phyloP scores from a whole-genome alignment of 92 coral and sea anemone genomes.

The Actinostola sp. region DNA sequence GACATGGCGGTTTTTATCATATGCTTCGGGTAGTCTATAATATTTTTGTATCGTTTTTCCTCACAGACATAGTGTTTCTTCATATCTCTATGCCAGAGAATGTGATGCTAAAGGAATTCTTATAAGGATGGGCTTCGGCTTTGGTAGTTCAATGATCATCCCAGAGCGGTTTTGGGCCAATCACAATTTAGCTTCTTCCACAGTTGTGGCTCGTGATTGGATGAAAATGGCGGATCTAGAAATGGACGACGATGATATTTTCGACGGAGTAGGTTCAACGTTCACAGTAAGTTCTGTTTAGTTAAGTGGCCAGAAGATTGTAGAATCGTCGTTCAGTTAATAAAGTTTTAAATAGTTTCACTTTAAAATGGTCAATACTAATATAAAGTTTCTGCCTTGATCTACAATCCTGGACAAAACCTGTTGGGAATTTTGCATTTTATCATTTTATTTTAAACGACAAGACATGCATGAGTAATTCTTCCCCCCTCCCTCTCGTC shows the following conservation, averaged over 20 bases:
- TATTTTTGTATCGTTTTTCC: neutral
- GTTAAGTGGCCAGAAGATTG: neutral
- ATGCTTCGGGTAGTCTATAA: neutral
- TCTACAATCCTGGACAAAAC: no score
- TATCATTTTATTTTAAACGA: no score
- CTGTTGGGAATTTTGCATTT: no score
- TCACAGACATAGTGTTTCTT: slow-evolving; percentile 41
- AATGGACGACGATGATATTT: slow-evolving; percentile 23
- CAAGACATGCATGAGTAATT: no score
- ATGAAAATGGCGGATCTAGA: slow-evolving; percentile 34
- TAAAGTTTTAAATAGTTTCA: no score
- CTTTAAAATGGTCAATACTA: no score
- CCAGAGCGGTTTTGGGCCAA: slow-evolving; percentile 68
- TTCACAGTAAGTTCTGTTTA: neutral
- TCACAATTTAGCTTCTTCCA: neutral
- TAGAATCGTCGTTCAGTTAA: no score
- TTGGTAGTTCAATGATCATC: slow-evolving; percentile 54
- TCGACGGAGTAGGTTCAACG: slow-evolving; percentile 25
- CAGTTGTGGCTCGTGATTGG: slow-evolving; percentile 9
- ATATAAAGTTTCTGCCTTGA: no score
- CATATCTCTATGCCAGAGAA: slow-evolving; percentile 66
- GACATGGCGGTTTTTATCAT: neutral
- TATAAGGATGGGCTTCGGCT: slow-evolving; percentile 69
- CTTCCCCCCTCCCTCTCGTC: no score
- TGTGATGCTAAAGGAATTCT: slow-evolving; percentile 76